Evolutionary conservation across 1,140 invertebrate genomes (phyloP).

Genomic region (Anastrepha obliqua): DNA sequence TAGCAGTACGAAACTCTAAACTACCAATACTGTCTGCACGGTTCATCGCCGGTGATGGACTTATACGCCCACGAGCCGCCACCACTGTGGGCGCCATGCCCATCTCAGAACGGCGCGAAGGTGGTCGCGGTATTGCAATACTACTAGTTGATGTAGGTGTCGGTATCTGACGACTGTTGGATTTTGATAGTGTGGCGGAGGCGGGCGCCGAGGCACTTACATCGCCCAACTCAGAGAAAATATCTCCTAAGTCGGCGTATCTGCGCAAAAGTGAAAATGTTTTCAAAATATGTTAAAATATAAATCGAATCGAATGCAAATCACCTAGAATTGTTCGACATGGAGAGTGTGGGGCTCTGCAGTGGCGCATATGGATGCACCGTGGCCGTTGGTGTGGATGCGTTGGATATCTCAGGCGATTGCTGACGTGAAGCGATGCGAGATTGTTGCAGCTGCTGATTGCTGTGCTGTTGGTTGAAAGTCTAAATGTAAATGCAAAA

Average conservation of each 20-base stretch:
- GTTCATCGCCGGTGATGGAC: constrained; percentile 79
- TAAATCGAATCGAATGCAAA: neutral
- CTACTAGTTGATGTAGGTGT: constrained; percentile 81
- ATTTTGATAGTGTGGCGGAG: constrained; percentile 76
- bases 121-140: constrained; percentile 89
- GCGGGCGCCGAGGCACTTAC: constrained; percentile 82
- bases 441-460: constrained; percentile 66
- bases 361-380: constrained; percentile 87
- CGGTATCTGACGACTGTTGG: constrained; percentile 76
- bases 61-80: constrained; percentile 78
- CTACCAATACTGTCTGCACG: constrained; percentile 86
- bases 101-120: constrained; percentile 85
- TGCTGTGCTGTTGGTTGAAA: constrained; percentile 73
- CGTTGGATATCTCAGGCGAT: constrained; percentile 87
- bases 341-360: constrained; percentile 81
- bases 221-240: constrained; percentile 89
- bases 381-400: constrained; percentile 89
- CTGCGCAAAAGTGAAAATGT: constrained; percentile 21
- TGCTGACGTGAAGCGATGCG: constrained; percentile 74
- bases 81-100: constrained; percentile 63
- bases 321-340: constrained; percentile 78
- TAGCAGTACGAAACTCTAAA: constrained; percentile 88
- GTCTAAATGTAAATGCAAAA: constrained; percentile 21
- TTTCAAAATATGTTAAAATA: neutral
- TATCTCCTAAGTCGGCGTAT: constrained; percentile 82